Evolutionary conservation across 30 jellyfish, hydroid and myxozoan genomes (phyloP), one percentile per base, ranked within the genome.

Genomic region (Hydractinia echinata): DNA sequence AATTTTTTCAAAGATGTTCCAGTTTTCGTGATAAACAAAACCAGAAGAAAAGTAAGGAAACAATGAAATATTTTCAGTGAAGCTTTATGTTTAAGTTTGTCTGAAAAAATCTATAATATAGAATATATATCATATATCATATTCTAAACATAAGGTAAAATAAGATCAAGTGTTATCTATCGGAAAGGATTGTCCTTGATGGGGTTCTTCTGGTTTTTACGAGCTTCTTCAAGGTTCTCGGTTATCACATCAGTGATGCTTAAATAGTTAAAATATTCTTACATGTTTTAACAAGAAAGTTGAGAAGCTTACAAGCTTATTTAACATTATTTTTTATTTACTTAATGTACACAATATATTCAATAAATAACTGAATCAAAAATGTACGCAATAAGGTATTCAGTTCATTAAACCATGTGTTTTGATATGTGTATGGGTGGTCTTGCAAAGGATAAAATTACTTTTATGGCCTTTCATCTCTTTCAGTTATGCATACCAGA

Each of bases 141-240:
- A 58, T 58, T 58, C 3, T 58, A 58, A 58, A 58, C 69, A 58
- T 13, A 58, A 58, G 69, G 69, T 58, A 3, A 58, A 58, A 58
- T 58, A 13, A 58, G 69, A 58, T 58, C 69, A 58, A 30, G 44
- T 30, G 44, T 30, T 30, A 30, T 30, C 44, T 30, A 30, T 30
- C 44, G 44, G 44, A 30, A 58, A 58, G 69, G 69, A 58, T 58
- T 58, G 69, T 58, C 3, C 69, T 58, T 58, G 69, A 58, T 58
- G 19, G 69, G 69, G 69, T 58, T 58, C 69, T 58, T 58, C 69
- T 58, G 69, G 69, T 58, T 58, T 58, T 58, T 58, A 58, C 69
- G 69, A 3, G 69, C 69, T 58, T 58, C 3, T 58, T 58, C 69
- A 58, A 58, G 69, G 19, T 58, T 58, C 69, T 58, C n/a, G 44